Conservation (phyloP, 2,113 vertebrate species). For the Hiodon alosoides region DNA sequence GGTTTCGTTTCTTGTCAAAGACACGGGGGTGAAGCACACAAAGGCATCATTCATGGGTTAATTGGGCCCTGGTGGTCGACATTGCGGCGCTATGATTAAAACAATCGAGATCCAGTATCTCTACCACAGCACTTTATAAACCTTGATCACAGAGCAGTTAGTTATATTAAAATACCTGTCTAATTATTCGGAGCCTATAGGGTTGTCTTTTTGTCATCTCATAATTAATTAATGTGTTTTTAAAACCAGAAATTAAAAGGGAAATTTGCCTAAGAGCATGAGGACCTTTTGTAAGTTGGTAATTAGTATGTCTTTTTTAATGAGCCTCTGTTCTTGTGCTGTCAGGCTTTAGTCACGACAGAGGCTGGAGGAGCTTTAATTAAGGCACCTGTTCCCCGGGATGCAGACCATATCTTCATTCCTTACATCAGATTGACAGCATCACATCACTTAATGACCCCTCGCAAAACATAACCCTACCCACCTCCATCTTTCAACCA, state of each 20-base stretch:
- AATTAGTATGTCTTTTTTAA: slow-evolving; percentile 59
- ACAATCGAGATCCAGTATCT: slow-evolving; percentile 66
- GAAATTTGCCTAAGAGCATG: slow-evolving; percentile 51
- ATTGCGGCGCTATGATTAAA: slow-evolving; percentile 61
- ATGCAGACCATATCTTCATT: no score
- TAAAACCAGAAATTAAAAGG: slow-evolving; percentile 59
- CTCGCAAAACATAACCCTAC: no score
- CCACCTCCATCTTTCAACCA: no score
- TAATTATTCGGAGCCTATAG: slow-evolving; percentile 59
- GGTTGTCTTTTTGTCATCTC: slow-evolving; percentile 40
- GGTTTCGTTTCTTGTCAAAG: slow-evolving; percentile 49
- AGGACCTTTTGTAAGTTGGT: slow-evolving; percentile 58
- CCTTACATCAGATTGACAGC: no score
- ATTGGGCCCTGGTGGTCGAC: slow-evolving; percentile 68
- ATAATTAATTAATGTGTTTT: slow-evolving; percentile 60
- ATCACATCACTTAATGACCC: no score
- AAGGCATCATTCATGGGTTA: slow-evolving; percentile 60
- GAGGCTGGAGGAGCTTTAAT: no score
- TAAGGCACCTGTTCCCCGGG: no score
- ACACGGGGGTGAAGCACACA: slow-evolving; percentile 45
- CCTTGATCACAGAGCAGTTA: slow-evolving; percentile 64
- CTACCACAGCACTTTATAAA: slow-evolving; percentile 63
- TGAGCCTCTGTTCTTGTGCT: no score
- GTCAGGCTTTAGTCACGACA: no score
- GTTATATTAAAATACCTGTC: slow-evolving; percentile 55